A percentile compares a stretch with the other conserved stretches of the same genome.
phyloP scores from a whole-genome alignment of 2,888 invertebrate species.

The Acronicta alni region DNA sequence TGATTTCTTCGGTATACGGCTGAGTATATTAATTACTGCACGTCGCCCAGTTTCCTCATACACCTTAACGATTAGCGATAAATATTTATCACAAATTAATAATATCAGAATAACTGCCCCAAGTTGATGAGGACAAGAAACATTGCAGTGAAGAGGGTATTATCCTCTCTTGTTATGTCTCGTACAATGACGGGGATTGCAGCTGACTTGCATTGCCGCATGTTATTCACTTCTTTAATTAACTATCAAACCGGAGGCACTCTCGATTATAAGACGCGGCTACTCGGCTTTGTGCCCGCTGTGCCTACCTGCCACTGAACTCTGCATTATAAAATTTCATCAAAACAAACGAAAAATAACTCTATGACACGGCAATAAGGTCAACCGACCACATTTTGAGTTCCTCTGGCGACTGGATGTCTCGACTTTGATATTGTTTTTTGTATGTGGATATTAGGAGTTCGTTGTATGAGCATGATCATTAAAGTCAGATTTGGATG shows the following conservation, averaged over 20 bases:
- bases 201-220: conserved; percentile 84
- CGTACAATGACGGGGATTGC: conserved; percentile 76
- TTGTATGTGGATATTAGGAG: conserved; percentile 72
- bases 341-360: conserved; percentile 63
- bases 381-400: conserved; percentile 32
- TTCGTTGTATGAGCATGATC: conserved; percentile 69
- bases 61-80: conserved; percentile 37
- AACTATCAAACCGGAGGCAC: conserved; percentile 86
- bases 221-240: conserved; percentile 88
- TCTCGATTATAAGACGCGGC: conserved; percentile 85
- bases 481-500: conserved; percentile 71
- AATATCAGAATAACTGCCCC: conserved; percentile 35
- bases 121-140: conserved; percentile 26
- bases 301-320: conserved; percentile 71
- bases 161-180: conserved; percentile 64
- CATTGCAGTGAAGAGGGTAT: conserved; percentile 38
- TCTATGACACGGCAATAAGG: conserved; percentile 64
- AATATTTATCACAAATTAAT: conserved; percentile 42
- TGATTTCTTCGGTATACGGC: conserved; percentile 39
- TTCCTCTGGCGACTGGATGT: conserved; percentile 80
- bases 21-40: conserved; percentile 44
- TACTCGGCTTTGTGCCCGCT: conserved; percentile 83
- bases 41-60: conserved; percentile 45
- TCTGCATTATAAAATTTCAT: conserved; percentile 58
- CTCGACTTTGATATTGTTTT: conserved; percentile 82